Conservation (phyloP, 2,113 vertebrate genomes). For the Coturnix japonica region DNA sequence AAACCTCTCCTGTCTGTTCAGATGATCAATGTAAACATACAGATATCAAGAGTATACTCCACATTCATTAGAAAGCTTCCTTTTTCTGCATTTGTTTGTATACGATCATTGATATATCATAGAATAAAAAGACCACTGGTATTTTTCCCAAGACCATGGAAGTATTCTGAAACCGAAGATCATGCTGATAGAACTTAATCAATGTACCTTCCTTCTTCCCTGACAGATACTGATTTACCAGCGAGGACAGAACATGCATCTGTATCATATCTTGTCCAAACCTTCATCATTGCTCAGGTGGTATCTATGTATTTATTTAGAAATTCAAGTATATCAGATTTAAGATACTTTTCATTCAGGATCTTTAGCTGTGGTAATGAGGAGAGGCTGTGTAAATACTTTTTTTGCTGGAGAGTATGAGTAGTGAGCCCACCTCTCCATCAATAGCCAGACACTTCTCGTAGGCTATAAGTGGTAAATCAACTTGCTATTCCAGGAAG, state of each 20-base stretch:
- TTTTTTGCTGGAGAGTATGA: not conserved
- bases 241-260: not conserved
- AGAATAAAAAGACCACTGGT: not conserved
- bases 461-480: not conserved
- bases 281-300: not conserved
- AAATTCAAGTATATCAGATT: not conserved
- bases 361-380: not conserved
- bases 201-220: rapidly evolving
- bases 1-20: not conserved
- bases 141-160: not conserved
- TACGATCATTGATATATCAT: not conserved
- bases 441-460: not conserved
- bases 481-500: not conserved
- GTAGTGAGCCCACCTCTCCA: not conserved
- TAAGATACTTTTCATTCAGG: not conserved
- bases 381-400: not conserved
- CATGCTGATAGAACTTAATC: not conserved
- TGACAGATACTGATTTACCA: not conserved
- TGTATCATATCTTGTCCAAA: not conserved
- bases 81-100: not conserved
- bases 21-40: rapidly evolving
- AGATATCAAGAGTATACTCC: not conserved
- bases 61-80: not conserved
- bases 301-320: not conserved
- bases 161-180: not conserved